phyloP scores from a whole-genome alignment of 2,797 vertebrate species.

The Arnoldichthys spilopterus region DNA sequence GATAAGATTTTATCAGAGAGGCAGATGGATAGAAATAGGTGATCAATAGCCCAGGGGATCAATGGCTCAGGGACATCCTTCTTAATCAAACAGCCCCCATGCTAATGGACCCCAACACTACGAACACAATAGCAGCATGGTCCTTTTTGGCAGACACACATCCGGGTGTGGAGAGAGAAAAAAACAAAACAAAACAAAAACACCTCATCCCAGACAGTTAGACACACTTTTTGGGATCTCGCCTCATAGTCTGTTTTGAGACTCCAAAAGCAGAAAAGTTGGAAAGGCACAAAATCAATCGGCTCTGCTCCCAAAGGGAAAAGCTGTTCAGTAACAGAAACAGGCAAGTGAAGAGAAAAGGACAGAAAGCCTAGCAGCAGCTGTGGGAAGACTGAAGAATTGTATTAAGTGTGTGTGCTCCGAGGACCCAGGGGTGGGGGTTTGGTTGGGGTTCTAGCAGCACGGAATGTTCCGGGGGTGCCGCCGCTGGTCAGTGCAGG shows the following conservation, averaged over 20 bases:
- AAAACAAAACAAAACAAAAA: no score
- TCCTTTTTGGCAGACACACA: not conserved
- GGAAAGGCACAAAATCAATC: not conserved
- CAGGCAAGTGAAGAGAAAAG: slow-evolving; percentile 28
- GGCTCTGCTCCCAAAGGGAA: not conserved
- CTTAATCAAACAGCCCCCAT: slow-evolving; percentile 55
- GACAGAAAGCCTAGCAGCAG: slow-evolving; percentile 26
- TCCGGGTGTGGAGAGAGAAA: no score
- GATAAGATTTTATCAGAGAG: slow-evolving; percentile 56
- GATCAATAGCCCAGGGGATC: slow-evolving; percentile 57
- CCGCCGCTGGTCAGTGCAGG: slow-evolving; percentile 72
- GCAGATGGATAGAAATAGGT: slow-evolving; percentile 45
- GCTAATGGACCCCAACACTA: slow-evolving; percentile 41
- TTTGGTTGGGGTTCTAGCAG: slow-evolving; percentile 80
- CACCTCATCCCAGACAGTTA: not conserved
- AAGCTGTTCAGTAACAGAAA: not conserved
- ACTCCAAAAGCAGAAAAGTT: not conserved
- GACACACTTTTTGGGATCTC: not conserved
- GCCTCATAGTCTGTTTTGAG: not conserved
- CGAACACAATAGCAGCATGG: not conserved
- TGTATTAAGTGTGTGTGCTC: slow-evolving; percentile 50
- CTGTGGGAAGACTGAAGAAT: slow-evolving; percentile 52
- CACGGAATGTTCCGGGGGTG: slow-evolving; percentile 88
- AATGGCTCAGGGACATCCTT: slow-evolving; percentile 59
- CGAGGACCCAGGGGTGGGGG: slow-evolving; percentile 50